Evolutionary conservation across 1,140 invertebrate species (phyloP).

Genomic region (Sarcophaga peregrina): DNA sequence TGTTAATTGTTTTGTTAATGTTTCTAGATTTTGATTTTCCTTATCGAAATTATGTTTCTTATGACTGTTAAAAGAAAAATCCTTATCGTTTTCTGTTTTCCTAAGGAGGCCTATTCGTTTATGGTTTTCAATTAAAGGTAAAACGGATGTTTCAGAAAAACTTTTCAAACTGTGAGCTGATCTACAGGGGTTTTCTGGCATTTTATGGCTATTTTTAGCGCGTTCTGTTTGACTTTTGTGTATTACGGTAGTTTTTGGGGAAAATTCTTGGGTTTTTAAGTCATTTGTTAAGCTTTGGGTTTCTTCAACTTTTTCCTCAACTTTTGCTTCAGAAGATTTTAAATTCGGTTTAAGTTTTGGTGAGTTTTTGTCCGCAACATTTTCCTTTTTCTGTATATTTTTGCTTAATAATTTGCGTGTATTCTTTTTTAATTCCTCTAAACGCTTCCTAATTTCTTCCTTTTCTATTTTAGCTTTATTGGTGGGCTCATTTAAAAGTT

Average conservation of each 20-base stretch:
- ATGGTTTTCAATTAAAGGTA: conserved; percentile 33
- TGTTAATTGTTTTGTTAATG: conserved; percentile 26
- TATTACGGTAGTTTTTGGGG: background rate
- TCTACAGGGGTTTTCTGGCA: background rate
- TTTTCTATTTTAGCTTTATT: conserved; percentile 42
- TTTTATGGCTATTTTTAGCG: background rate
- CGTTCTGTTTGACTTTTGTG: background rate
- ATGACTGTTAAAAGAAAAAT: conserved; percentile 42
- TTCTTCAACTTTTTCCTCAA: background rate
- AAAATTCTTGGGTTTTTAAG: too few species aligned
- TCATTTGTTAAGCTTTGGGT: background rate
- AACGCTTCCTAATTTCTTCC: conserved; percentile 50
- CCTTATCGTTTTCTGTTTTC: conserved; percentile 44
- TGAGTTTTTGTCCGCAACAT: background rate
- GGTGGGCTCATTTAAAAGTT: background rate
- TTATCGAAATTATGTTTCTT: conserved; percentile 43
- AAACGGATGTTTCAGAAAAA: background rate
- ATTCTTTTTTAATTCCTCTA: conserved; percentile 48
- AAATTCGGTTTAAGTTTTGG: background rate
- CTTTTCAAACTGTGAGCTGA: background rate
- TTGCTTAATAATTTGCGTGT: conserved; percentile 47
- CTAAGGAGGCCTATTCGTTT: conserved; percentile 46
- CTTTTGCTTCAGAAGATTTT: background rate
- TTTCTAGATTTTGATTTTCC: conserved; percentile 44
- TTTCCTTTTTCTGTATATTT: conserved; percentile 46